Conservation (phyloP, 2,113 vertebrate species). For the Sturnira hondurensis region DNA sequence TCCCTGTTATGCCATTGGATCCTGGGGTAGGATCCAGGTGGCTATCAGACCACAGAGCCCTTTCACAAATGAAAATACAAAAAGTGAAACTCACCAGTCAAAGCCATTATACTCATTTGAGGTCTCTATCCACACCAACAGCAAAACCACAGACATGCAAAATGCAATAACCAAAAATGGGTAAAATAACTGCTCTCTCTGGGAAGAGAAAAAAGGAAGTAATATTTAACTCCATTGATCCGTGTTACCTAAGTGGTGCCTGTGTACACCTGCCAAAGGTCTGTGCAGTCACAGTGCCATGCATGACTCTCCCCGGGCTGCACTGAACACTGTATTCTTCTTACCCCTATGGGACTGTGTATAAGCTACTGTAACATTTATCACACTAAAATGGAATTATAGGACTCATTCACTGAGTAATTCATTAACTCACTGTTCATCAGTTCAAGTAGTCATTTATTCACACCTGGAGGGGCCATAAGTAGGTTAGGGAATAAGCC, state of each 20-base stretch:
- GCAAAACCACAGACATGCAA: slow-evolving; percentile 85
- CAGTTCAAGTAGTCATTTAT: background rate
- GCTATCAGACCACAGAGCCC: background rate
- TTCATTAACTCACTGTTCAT: background rate
- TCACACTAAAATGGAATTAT: background rate
- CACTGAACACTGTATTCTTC: background rate
- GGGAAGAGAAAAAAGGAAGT: slow-evolving; percentile 62
- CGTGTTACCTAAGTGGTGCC: background rate
- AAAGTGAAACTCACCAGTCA: slow-evolving; percentile 88
- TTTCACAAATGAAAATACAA: slow-evolving; percentile 18
- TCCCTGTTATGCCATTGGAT: background rate
- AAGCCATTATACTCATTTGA: slow-evolving; percentile 94
- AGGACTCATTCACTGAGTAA: background rate
- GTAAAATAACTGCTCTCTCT: slow-evolving; percentile 85
- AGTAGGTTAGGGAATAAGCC: background rate
- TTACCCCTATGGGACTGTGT: background rate
- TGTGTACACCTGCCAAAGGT: background rate
- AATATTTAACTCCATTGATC: background rate
- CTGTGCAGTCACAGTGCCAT: background rate
- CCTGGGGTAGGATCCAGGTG: background rate
- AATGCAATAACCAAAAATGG: slow-evolving; percentile 85
- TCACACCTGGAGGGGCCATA: background rate
- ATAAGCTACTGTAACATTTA: background rate
- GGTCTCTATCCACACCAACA: slow-evolving; percentile 90
- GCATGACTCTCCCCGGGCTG: background rate